Evolutionary conservation across 2,797 vertebrate genomes (phyloP).

Genomic region (Chanos chanos): DNA sequence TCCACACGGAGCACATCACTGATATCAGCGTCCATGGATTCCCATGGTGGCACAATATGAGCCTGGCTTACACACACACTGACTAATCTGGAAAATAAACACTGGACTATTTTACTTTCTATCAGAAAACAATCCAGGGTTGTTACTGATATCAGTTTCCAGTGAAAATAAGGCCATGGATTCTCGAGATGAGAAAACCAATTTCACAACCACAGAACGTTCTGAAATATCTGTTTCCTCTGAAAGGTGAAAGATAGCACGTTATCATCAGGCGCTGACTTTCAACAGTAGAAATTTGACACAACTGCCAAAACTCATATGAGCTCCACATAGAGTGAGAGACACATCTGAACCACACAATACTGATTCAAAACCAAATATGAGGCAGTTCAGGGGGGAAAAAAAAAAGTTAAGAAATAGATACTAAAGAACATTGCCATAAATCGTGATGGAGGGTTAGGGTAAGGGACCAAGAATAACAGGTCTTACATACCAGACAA

Average conservation of each 20-base stretch:
- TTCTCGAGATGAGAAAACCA: background rate
- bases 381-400: background rate
- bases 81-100: conserved; percentile 3
- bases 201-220: conserved; percentile 12
- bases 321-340: too few relatives aligned
- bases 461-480: too few relatives aligned
- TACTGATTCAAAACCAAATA: background rate
- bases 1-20: conserved; percentile 30
- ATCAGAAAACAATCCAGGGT: conserved; percentile 7
- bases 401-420: background rate
- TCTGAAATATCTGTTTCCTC: too few relatives aligned
- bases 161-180: conserved; percentile 15
- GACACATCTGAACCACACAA: too few relatives aligned
- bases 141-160: conserved; percentile 11
- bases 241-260: too few relatives aligned
- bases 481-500: conserved; percentile 74
- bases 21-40: background rate
- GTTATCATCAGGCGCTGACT: too few relatives aligned
- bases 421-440: background rate
- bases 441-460: background rate
- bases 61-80: background rate
- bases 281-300: too few relatives aligned
- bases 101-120: background rate
- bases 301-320: too few relatives aligned
- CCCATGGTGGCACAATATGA: conserved; percentile 7